Evolutionary conservation across 2,113 vertebrate genomes (phyloP).

Genomic region (Synodontis membranacea): DNA sequence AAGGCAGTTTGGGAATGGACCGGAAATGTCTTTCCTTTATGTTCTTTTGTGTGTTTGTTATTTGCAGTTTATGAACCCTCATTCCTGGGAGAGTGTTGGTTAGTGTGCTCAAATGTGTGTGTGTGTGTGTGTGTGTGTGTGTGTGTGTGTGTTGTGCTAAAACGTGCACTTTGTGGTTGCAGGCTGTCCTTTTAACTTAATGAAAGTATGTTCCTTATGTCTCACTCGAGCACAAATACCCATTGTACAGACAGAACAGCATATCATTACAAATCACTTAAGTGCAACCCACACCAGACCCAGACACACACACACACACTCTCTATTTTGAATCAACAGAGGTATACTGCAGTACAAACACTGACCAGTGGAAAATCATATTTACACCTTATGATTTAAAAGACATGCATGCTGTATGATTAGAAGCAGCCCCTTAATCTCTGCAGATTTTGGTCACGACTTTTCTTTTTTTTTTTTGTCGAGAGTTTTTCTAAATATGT

Average conservation of each 20-base stretch:
- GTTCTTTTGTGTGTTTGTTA: slow-evolving; percentile 3
- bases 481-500: slow-evolving; percentile 19
- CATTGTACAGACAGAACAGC: slow-evolving; percentile 56
- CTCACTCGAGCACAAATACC: slow-evolving; percentile 52
- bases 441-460: background rate
- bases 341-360: background rate
- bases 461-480: no score
- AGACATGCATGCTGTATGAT: background rate
- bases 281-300: slow-evolving; percentile 46
- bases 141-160: slow-evolving; percentile 42
- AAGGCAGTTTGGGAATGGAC: background rate
- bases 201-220: slow-evolving; percentile 55
- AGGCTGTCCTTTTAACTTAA: slow-evolving; percentile 52
- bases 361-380: slow-evolving; percentile 14
- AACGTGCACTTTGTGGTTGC: slow-evolving; percentile 51
- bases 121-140: slow-evolving; percentile 42
- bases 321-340: slow-evolving; percentile 38
- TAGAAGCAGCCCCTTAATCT: slow-evolving; percentile 20
- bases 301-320: slow-evolving; percentile 36
- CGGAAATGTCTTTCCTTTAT: slow-evolving; percentile 22
- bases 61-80: slow-evolving; percentile 1
- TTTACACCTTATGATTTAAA: slow-evolving; percentile 33
- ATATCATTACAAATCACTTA: slow-evolving; percentile 59
- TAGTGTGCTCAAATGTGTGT: background rate
- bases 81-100: background rate